Base-by-base conservation (phyloP, 2,888 invertebrate genomes). In the Drosophila birchii region DNA sequence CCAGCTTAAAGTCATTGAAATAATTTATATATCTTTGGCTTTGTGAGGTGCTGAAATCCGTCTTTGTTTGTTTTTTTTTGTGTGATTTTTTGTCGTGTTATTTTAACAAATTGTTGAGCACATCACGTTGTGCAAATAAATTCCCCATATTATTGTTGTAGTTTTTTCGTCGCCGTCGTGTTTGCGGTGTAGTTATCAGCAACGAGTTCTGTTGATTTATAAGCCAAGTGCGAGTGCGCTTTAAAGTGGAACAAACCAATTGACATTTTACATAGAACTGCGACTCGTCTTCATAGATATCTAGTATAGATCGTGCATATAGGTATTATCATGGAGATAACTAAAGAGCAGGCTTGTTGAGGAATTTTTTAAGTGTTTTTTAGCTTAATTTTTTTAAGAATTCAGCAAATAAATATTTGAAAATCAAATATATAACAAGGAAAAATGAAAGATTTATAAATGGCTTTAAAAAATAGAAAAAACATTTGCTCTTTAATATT, bases 211-310 rank as follows among this genome's bases (percentile, higher is more conserved):
- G 55, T 74, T 60, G 60, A 74, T 74, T 76, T 59, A 43, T 34
- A 49, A 57, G 71, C 55, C 29, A 32, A 32, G 38, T 59, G 34
- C 20, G 51, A 59, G 60, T 60, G 68, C 45, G 76, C 79, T 85
- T 60, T 53, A 60, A 79, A 86, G 78, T 83, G 64, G 86, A 78
- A 64, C 83, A 86, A 75, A 78, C 43, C 83, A 82, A 86, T 88
- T 86, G 88, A 14, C 79, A 86, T 72, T 83, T 83, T 80, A 76
- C 82, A 76, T 83, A 78, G 75, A 66, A 78, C 38, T 49, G 23
- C n/a, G 26, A 47, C 26, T 29, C 1, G 3, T 11, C 20, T 66
- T 29, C 34, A 45, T 64, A 32, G 39, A 53, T 43, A 53, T 36
- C 26, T 29, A 39, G 16, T 16, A 9, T 32, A 43, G 32, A 68